A percentile compares a stretch with the other conserved stretches of the same genome.
phyloP scores from a whole-genome alignment of 2,797 vertebrate species.

The Silurus lanzhouensis region DNA sequence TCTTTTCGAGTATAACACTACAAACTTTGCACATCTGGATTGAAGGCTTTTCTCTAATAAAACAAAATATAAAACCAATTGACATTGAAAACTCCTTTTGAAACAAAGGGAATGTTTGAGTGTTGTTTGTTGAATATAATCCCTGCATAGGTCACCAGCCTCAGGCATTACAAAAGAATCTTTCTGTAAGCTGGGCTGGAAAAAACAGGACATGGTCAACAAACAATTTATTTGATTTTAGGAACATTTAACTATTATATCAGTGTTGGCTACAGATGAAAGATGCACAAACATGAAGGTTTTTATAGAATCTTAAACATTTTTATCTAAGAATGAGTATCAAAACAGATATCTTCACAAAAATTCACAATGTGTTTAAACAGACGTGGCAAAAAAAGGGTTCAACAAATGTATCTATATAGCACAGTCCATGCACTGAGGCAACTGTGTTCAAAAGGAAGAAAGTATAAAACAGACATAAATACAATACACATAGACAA shows the following conservation, averaged over 20 bases:
- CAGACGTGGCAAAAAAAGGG: background rate
- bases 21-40: no score
- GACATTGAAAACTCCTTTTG: background rate
- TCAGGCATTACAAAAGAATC: slow-evolving; percentile 17
- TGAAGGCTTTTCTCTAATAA: background rate
- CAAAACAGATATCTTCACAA: background rate
- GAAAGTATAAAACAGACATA: background rate
- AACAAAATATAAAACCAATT: background rate
- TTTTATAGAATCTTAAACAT: background rate
- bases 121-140: slow-evolving; percentile 29
- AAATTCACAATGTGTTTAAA: background rate
- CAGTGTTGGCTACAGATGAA: slow-evolving; percentile 15
- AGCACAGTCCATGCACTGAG: background rate
- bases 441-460: background rate
- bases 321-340: background rate
- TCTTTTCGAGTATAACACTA: no score
- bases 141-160: slow-evolving; percentile 27
- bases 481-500: background rate
- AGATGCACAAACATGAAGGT: background rate
- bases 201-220: slow-evolving; percentile 17
- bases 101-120: slow-evolving; percentile 18
- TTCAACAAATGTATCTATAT: background rate
- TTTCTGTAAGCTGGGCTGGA: background rate
- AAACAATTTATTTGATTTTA: background rate
- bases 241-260: slow-evolving; percentile 17